Evolutionary conservation across 2,113 vertebrate species (phyloP), one percentile per base, ranked within the genome.

Genomic region (Ellobius talpinus): DNA sequence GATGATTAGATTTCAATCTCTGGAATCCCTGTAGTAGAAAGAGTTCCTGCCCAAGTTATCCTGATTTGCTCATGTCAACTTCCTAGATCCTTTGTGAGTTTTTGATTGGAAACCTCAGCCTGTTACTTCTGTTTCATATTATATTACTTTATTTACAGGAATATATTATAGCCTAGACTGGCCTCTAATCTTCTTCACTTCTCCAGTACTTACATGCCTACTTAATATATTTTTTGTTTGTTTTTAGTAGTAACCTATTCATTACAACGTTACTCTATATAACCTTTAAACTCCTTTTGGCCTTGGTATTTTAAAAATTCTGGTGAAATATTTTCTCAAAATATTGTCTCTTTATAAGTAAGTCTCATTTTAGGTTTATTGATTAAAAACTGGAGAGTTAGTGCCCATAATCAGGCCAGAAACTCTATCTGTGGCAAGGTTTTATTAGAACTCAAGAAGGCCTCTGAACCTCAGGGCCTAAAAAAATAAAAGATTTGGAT

Each of bases 361-460:
- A 86, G 26, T 87, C 47, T 87, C 10, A 66, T 47, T 87, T 87
- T 70, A 70, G 61, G 26, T 31, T 66, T 16, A 86, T 66, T 86
- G 82, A 86, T 84, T 86, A 66, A 86, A 36, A 70, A 39, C n/a
- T 63, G 55, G n/a, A 84, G 24, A 84, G 42, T 84, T 63, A 84
- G 55, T 84, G n/a, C 58, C 55, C 42, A 24, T 77, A 87, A 92
- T 81, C 6, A 87, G 33, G 42, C 24, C 39, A 84, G 70, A 90
- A 39, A 21, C 45, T 88, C 24, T 66, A 31, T 31, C 33, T 65
- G 3, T 74, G 77, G 36, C 36, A 89, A n/a, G 33, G 87, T 96
- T 93, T 45, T 68, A 55, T 94, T 92, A 68, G 63, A 90, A n/a
- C 70, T 24, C 24, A 88, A 93, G 89, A 79, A 94, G 79, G 33